Conservation (phyloP, 1,140 invertebrate species). For the Leptinotarsa undecemlineata region DNA sequence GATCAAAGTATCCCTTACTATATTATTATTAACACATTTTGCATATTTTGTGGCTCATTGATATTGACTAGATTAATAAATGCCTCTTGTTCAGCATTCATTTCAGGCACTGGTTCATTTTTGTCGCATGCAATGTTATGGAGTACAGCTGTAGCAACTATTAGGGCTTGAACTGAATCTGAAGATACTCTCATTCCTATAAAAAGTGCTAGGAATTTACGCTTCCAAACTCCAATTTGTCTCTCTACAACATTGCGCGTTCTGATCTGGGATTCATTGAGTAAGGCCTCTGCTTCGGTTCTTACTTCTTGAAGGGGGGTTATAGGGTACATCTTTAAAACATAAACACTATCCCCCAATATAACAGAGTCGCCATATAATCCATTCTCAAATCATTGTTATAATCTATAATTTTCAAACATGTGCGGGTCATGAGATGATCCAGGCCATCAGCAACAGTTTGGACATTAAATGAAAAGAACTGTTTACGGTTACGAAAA, state of each 20-base stretch:
- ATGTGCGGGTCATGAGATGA: slow-evolving; percentile 49
- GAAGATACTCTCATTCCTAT: neutral
- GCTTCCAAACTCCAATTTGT: neutral
- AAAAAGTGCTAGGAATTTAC: neutral
- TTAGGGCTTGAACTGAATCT: neutral
- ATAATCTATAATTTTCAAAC: slow-evolving; percentile 42
- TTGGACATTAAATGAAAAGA: slow-evolving; percentile 55
- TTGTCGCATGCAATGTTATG: neutral
- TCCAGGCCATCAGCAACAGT: slow-evolving; percentile 50
- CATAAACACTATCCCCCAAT: slow-evolving; percentile 48
- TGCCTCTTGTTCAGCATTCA: neutral
- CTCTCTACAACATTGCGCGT: slow-evolving; percentile 46
- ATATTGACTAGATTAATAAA: neutral
- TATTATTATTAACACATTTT: neutral
- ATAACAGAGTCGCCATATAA: slow-evolving; percentile 12
- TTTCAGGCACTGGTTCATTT: neutral
- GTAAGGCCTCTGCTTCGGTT: slow-evolving; percentile 41
- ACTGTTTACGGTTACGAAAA: slow-evolving; percentile 53
- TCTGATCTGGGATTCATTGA: slow-evolving; percentile 55
- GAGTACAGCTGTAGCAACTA: neutral
- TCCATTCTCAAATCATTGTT: neutral
- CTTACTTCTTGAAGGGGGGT: slow-evolving; percentile 37
- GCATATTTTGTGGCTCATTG: neutral
- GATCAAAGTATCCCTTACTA: neutral
- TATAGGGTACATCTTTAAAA: slow-evolving; percentile 42